Evolutionary conservation across 2,888 invertebrate genomes (phyloP), one percentile per base, ranked within the genome.

Genomic region (Oscheius onirici): DNA sequence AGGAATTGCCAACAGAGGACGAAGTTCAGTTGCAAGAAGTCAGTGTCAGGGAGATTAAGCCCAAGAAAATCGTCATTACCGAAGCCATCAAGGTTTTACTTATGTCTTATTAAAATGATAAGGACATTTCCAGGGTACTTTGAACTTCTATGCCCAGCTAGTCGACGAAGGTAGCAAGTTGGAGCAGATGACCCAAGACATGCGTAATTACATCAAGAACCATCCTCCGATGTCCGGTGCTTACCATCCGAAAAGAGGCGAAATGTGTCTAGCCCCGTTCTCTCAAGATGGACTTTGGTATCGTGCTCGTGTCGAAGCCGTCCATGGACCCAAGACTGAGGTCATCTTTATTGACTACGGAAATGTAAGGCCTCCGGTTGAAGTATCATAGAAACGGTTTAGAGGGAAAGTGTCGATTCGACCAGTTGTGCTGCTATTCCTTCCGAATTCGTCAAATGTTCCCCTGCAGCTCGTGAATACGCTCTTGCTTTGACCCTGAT

Each of bases 321-420:
- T 92, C 3, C 88, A 89, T 73, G 90, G 93, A 44, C 91, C 91
- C 72, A 92, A 93, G 84, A 92, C 92, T 15, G 91, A 92, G 66
- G 93, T 99, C 40, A 91, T 93, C 76, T 99, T 95, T 90, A 91
- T 97, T 82, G 99, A 99, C 88, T 99, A 95, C 87, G 99, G 99
- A 80, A 99, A 99, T 89, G 90, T 90, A 83, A 87, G 89, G n/a
- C n/a, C n/a, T 87, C 49, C 26, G 60, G 55, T 49, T 40, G 11
- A 13, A 10, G 8, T 54, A 20, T 49, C 20, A 28, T 15, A 41
- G 15, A 15, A 73, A 6, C 26, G 41, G 46, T 44, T 54, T 40
- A 90, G 90, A 91, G 93, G 87, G 95, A 95, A 87, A 91, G 91
- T n/a, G 90, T 94, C 43, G 91, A 91, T 79, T 89, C 91, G 22